Evolutionary conservation across 1,140 invertebrate species (phyloP), one percentile per base, ranked within the genome.

Genomic region (Drosophila elegans): DNA sequence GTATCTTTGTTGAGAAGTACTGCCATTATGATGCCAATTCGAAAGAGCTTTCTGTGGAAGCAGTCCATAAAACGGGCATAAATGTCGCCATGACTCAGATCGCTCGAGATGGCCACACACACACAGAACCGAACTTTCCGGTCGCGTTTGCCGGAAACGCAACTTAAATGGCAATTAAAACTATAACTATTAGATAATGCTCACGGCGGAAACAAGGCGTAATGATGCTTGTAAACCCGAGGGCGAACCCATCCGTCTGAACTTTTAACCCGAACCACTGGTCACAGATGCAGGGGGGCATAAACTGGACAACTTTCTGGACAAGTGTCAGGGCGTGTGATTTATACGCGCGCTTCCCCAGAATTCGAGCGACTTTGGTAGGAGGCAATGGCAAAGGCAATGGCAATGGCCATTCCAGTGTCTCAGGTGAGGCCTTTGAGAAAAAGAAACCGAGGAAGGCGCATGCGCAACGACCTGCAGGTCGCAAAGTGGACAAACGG

Each of bases 11-110:
- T 77, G 83, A 80, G 83, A 88, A 88, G 83, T 77, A 78, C 79
- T 88, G 79, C 83, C 72, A 88, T 86, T 86, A 86, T 86, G 74
- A 89, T 88, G 84, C 83, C 83, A 88, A 86, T 88, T 89, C 75
- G 69, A 83, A 51, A 88, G 64, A 68, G 76, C 84, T 88, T 88
- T 88, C 80, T 39, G 67, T 79, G 72, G 83, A 88, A 88, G 83
- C 66, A 62, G 83, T 55, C 72, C 71, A 89, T 89, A 88, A 89
- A 88, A 88, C 44, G 60, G 44, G 60, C 84, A 89, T 86, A 88
- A 86, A 82, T 89, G 83, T 88, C 83, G 68, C 75, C 84, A 66
- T 89, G 83, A 89, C 76, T 89, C 83, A 88, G 66, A 53, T 42
- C 56, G 56, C 49, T 74, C 56, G 44, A 13, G 64, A 52, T 45